Evolutionary conservation across 2,888 invertebrate genomes (phyloP), one percentile per base, ranked within the genome.

Genomic region (Sabatieria punctata): DNA sequence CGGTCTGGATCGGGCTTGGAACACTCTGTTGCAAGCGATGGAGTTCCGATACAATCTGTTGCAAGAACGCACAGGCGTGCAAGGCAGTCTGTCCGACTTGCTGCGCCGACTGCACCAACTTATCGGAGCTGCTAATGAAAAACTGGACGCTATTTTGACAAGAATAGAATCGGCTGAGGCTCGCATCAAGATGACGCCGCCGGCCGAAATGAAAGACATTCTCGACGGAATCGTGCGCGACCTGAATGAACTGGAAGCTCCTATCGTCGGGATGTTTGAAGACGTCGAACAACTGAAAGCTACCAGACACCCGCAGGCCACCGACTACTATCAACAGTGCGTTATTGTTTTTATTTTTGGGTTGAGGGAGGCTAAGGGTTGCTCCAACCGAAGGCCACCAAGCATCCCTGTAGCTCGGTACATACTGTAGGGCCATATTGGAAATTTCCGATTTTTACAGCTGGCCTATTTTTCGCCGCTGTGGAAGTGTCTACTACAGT

Each of bases 1-100:
- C 45, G 63, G 61, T 41, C 55, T 71, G 45, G 62, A 61, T 44
- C 54, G 65, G 27, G 52, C 64, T 27, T 71, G 70, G 70, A 63
- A 61, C 36, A 52, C 51, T 23, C 51, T 61, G 43, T 41, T 55
- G 36, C 51, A 54, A 15, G 53, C 57, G 23, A 51, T 61, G 25
- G 57, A 58, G 19, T 41, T 55, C 18, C 45, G 60, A 18, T 53
- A 55, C 39, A 52, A 52, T 35, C 48, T 55, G 24, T 49, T 60
- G 46, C 22, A 13, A 4, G 43, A 43, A 15, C 18, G 36, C 19
- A 4, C 21, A 4, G 36, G 43, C 22, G 11, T n/a, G 11, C 43
- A 43, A 23, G 18, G 4, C 4, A 15, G 35, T 15, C 30, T 30
- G 30, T 15, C 8, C 8, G 41, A 41, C 11, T 22, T 41, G 8